Evolutionary conservation across 2,113 vertebrate genomes (phyloP).

Genomic region (Raphicerus campestris): DNA sequence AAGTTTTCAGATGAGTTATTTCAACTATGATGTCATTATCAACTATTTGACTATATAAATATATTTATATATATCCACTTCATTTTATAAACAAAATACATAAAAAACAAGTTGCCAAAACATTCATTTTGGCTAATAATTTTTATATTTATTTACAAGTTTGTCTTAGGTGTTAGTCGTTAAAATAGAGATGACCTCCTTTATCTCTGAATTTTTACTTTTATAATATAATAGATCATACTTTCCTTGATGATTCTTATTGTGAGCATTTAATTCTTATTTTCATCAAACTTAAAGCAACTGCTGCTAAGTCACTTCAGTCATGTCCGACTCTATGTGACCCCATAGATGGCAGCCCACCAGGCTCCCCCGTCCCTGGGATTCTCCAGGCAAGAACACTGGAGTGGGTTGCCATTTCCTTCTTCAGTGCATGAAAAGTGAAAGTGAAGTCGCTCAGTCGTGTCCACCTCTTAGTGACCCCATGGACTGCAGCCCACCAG

Average conservation of each 20-base stretch:
- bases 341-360: too few species aligned
- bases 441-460: too few species aligned
- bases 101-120: neutral
- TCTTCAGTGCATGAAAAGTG: too few species aligned
- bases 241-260: neutral
- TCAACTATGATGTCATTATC: neutral
- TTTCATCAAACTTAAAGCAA: slow-evolving; percentile 2
- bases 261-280: neutral
- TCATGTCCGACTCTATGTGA: too few species aligned
- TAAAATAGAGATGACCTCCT: neutral
- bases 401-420: too few species aligned
- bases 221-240: neutral
- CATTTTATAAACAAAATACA: neutral
- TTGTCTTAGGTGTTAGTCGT: neutral
- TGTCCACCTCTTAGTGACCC: too few species aligned
- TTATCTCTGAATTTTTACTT: slow-evolving; percentile 35
- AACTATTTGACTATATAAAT: slow-evolving; percentile 2
- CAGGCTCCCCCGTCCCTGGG: too few species aligned
- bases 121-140: slow-evolving; percentile 3
- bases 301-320: too few species aligned
- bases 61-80: neutral
- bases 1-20: neutral
- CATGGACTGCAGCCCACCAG: too few species aligned
- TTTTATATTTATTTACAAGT: slow-evolving; percentile 25
- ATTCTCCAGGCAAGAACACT: too few species aligned